phyloP scores from a whole-genome alignment of 1,140 invertebrate genomes.

The Drosophila asahinai region DNA sequence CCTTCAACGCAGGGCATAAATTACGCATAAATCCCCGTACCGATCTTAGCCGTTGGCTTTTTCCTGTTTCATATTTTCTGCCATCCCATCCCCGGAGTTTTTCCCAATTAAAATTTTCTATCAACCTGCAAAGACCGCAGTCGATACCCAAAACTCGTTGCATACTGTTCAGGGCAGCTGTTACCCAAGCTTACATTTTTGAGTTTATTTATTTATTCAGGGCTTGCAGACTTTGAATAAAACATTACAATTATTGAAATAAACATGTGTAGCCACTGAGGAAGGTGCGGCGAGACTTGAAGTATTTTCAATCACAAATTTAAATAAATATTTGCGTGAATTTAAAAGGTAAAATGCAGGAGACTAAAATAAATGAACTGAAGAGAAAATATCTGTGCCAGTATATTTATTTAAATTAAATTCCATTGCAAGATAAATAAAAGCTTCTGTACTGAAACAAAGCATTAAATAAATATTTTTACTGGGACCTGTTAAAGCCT shows the following conservation, averaged over 20 bases:
- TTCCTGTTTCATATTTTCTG: not conserved
- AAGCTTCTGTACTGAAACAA: not conserved
- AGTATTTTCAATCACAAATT: not conserved
- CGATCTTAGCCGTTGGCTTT: not conserved
- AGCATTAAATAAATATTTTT: not conserved
- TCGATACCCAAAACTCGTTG: conserved; percentile 1
- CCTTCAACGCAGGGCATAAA: conserved; percentile 4
- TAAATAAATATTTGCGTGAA: not conserved
- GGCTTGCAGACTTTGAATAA: not conserved
- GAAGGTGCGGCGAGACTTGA: no score
- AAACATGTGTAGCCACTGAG: not conserved
- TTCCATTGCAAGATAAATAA: no score
- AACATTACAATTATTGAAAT: not conserved
- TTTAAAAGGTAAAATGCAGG: not conserved
- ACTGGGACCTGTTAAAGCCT: no score
- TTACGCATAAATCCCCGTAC: not conserved
- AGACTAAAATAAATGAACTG: not conserved
- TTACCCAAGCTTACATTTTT: not conserved
- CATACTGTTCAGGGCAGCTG: conserved; percentile 7
- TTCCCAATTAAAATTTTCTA: conserved; percentile 31
- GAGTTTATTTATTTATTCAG: not conserved
- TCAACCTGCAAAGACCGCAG: not conserved
- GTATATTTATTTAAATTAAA: no score
- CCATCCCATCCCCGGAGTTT: not conserved
- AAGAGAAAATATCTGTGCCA: no score